Conservation (phyloP, 2,113 vertebrate genomes). For the Zosterops borbonicus region DNA sequence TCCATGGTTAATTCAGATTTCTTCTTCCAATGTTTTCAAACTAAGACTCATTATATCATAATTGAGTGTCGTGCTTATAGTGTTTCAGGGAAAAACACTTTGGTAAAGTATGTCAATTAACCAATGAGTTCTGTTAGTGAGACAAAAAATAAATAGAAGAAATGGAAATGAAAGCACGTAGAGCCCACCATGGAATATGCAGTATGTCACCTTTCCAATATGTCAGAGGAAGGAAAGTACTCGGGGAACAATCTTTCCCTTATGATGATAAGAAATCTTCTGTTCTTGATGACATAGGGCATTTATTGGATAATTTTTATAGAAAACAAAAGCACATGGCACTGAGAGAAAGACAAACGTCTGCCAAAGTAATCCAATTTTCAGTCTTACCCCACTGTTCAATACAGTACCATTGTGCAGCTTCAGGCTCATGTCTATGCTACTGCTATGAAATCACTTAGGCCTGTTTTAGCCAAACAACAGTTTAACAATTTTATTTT, state of each 20-base stretch:
- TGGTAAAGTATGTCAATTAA: neutral
- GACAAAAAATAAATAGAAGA: neutral
- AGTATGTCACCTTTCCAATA: neutral
- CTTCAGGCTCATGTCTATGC: neutral
- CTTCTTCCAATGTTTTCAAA: conserved; percentile 8
- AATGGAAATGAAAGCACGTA: neutral
- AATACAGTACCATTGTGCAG: neutral
- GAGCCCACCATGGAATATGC: neutral
- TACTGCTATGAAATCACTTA: neutral
- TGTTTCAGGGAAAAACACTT: neutral
- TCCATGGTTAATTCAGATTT: neutral
- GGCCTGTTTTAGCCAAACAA: neutral
- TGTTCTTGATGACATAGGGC: neutral
- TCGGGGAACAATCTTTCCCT: neutral
- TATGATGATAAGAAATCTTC: neutral
- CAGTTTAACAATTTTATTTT: neutral
- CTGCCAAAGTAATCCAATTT: neutral
- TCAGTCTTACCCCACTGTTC: neutral
- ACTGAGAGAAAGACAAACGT: neutral
- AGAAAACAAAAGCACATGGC: accelerated
- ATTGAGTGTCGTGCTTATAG: neutral
- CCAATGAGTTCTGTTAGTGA: neutral
- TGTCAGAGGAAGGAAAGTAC: neutral
- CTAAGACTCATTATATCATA: neutral
- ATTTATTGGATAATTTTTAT: neutral